A percentile compares a stretch with the other conserved stretches of the same genome.
Evolutionary conservation across 2,113 vertebrate genomes (phyloP).

Genomic region (Vicugna pacos): DNA sequence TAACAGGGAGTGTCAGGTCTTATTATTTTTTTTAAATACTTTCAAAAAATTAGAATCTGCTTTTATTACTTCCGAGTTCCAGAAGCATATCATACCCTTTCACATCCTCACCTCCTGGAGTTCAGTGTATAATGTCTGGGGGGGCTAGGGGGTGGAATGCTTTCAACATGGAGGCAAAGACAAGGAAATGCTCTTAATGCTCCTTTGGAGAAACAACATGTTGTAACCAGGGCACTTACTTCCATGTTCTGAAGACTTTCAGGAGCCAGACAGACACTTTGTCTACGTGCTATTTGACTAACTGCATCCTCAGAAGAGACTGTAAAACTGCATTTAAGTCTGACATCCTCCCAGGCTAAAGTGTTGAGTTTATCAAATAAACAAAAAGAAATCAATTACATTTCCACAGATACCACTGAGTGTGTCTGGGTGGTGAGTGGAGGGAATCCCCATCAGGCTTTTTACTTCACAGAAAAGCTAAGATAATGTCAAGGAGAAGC

Average conservation of each 20-base stretch:
- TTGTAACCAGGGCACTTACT: not conserved
- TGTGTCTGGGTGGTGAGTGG: not conserved
- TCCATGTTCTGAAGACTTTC: slow-evolving; percentile 45
- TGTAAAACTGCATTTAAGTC: slow-evolving; percentile 71
- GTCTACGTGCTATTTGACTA: slow-evolving; percentile 68
- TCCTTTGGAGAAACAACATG: not conserved
- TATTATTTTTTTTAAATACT: not conserved
- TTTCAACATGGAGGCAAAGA: not conserved
- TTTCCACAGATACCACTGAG: slow-evolving; percentile 59
- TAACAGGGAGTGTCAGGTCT: not conserved
- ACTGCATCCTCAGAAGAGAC: slow-evolving; percentile 67
- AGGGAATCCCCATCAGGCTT: not conserved
- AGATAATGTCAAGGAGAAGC: not conserved
- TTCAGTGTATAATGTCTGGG: not conserved
- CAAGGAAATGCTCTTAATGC: slow-evolving; percentile 4
- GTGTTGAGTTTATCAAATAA: slow-evolving; percentile 79
- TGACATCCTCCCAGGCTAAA: slow-evolving; percentile 66
- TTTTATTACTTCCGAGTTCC: not conserved
- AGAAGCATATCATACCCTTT: not conserved
- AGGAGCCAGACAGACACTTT: slow-evolving; percentile 71
- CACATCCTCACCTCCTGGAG: not conserved
- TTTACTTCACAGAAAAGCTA: not conserved
- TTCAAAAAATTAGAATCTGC: slow-evolving; percentile 4
- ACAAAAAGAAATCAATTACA: slow-evolving; percentile 73
- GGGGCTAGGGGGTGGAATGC: too few relatives aligned